phyloP scores from a whole-genome alignment of 35 echinoderm and acorn worm species.

The Strongylocentrotus purpuratus region DNA sequence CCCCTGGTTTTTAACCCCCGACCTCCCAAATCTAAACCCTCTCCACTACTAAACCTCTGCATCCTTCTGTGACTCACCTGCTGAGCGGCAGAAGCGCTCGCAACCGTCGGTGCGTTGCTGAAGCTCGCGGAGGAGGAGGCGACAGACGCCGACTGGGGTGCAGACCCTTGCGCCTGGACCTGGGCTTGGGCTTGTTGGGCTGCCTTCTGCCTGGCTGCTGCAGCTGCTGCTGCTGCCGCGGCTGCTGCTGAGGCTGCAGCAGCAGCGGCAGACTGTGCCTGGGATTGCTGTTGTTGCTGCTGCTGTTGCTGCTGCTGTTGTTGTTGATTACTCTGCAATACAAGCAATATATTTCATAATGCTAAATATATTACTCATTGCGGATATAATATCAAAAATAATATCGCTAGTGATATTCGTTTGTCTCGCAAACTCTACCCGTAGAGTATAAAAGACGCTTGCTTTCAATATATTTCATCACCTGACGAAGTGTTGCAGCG shows the following conservation, averaged over 20 bases:
- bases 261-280: slow-evolving; percentile 9
- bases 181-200: neutral
- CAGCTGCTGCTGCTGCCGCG: slow-evolving; percentile 15
- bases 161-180: neutral
- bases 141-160: neutral
- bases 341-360: no score
- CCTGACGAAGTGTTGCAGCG: no score
- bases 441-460: no score
- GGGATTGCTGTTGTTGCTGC: slow-evolving; percentile 46
- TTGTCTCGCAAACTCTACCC: no score
- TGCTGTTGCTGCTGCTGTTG: slow-evolving; percentile 75
- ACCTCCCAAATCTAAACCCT: neutral
- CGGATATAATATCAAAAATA: no score
- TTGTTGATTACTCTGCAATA: slow-evolving; percentile 42
- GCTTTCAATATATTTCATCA: no score
- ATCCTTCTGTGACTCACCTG: neutral
- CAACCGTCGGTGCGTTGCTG: neutral
- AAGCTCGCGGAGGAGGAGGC: neutral
- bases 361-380: no score
- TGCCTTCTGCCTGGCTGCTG: slow-evolving; percentile 5
- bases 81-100: neutral
- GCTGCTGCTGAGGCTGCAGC: slow-evolving; percentile 31
- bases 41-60: neutral
- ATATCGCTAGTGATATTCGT: no score
- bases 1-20: neutral